Percentiles rank a stretch among this genome's conserved stretches.
phyloP scores from a whole-genome alignment of 1,140 invertebrate species.

The Rhizoglyphus robini region DNA sequence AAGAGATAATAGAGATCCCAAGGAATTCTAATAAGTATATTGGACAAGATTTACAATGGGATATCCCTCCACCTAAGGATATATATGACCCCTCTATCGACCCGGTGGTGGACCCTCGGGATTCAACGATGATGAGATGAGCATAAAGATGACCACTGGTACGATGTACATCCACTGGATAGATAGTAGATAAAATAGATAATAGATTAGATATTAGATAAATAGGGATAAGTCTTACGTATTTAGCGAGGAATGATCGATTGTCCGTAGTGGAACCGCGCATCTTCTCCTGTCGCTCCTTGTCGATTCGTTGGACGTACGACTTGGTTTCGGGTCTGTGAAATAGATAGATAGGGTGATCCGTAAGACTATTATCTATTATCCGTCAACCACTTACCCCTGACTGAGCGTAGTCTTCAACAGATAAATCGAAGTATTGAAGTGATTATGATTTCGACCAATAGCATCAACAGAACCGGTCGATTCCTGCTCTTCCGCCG shows the following conservation, averaged over 20 bases:
- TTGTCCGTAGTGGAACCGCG: constrained; percentile 80
- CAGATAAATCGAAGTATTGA: constrained; percentile 57
- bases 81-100: too few species aligned
- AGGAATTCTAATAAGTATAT: too few species aligned
- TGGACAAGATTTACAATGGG: too few species aligned
- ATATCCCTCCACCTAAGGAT: too few species aligned
- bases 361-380: too few species aligned
- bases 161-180: constrained; percentile 92
- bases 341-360: constrained; percentile 29
- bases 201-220: neutral
- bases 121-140: constrained; percentile 66
- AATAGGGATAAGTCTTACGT: constrained; percentile 51
- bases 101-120: constrained; percentile 40
- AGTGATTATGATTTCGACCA: constrained; percentile 30
- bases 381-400: constrained; percentile 38
- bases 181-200: constrained; percentile 28
- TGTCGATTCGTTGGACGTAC: constrained; percentile 78
- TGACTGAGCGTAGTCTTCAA: constrained; percentile 55
- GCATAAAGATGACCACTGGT: constrained; percentile 64
- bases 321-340: constrained; percentile 73
- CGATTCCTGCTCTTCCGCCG: neutral
- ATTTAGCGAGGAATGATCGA: constrained; percentile 87
- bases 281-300: constrained; percentile 72
- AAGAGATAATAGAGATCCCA: too few species aligned
- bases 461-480: neutral